Percentiles rank a stretch among this genome's conserved stretches.
phyloP scores from a whole-genome alignment of 2,797 vertebrate genomes.

The Lycodopsis pacificus region DNA sequence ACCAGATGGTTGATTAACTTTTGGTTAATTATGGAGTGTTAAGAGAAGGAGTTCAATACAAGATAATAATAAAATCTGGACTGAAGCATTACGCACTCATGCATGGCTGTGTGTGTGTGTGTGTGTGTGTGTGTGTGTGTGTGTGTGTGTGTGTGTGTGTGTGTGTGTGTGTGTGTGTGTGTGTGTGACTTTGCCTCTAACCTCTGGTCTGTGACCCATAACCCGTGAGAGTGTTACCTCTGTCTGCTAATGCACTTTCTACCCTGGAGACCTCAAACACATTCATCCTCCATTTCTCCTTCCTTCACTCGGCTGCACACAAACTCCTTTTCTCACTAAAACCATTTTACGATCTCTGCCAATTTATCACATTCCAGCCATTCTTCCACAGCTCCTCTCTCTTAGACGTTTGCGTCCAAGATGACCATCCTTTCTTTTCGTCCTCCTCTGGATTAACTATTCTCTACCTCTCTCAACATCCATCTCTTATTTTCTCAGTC shows the following conservation, averaged over 20 bases:
- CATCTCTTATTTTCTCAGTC: slow-evolving; percentile 19
- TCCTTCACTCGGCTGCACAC: slow-evolving; percentile 34
- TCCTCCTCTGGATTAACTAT: slow-evolving; percentile 14
- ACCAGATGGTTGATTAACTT: not conserved
- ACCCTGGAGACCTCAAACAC: slow-evolving; percentile 45
- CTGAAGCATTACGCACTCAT: slow-evolving; percentile 8
- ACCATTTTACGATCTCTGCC: not conserved
- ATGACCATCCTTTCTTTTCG: slow-evolving; percentile 4
- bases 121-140: not conserved
- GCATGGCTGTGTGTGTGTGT: not conserved
- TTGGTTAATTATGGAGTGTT: not conserved
- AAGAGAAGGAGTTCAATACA: not conserved
- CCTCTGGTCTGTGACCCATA: slow-evolving; percentile 50
- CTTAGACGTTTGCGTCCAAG: not conserved
- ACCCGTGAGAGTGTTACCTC: slow-evolving; percentile 49
- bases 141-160: not conserved
- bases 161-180: slow-evolving; percentile 4
- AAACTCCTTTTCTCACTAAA: slow-evolving; percentile 1
- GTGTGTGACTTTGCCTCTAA: slow-evolving; percentile 31
- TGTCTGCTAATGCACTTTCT: slow-evolving; percentile 55
- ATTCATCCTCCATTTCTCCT: slow-evolving; percentile 31
- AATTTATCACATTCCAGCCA: slow-evolving; percentile 1
- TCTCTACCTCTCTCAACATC: not conserved
- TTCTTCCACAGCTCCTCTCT: not conserved
- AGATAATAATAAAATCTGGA: slow-evolving; percentile 19